These are phyloP conservation scores for Cavia aperea DNA, from an alignment of 2,113 vertebrate species.

Conservation along the genomic window DNA sequence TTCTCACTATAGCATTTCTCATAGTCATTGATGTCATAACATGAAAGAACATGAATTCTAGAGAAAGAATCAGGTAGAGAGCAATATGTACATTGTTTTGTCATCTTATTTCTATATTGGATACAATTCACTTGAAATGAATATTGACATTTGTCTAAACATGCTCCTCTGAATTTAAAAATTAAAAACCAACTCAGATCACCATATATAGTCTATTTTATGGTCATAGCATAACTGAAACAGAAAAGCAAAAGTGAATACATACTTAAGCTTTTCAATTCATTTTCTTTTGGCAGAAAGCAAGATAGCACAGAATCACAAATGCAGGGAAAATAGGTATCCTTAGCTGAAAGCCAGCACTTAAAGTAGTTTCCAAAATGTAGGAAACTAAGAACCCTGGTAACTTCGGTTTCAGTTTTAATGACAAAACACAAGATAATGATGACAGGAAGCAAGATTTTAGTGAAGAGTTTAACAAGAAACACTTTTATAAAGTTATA, in stretches of 20 bases:
- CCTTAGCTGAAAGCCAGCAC: background rate
- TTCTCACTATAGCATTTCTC: background rate
- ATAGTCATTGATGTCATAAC: background rate
- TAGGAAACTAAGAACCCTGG: background rate
- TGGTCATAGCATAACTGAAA: background rate
- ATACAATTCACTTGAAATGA: background rate
- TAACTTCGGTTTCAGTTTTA: background rate
- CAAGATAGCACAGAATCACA: background rate
- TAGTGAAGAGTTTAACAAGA: background rate
- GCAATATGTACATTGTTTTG: background rate
- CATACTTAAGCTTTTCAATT: background rate
- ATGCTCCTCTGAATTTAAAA: background rate
- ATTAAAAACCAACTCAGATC: background rate
- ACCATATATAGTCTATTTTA: background rate
- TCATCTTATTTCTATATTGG: background rate
- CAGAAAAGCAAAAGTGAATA: background rate
- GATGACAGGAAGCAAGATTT: background rate
- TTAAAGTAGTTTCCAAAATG: background rate
- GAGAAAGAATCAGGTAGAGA: background rate
- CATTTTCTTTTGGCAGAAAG: background rate
- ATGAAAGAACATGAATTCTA: background rate
- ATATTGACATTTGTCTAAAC: slow-evolving; percentile 8
- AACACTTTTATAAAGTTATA: background rate
- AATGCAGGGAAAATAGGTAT: background rate
- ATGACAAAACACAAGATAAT: background rate